Base-by-base conservation (phyloP, 2,113 vertebrate species). In the Uria aalge region DNA sequence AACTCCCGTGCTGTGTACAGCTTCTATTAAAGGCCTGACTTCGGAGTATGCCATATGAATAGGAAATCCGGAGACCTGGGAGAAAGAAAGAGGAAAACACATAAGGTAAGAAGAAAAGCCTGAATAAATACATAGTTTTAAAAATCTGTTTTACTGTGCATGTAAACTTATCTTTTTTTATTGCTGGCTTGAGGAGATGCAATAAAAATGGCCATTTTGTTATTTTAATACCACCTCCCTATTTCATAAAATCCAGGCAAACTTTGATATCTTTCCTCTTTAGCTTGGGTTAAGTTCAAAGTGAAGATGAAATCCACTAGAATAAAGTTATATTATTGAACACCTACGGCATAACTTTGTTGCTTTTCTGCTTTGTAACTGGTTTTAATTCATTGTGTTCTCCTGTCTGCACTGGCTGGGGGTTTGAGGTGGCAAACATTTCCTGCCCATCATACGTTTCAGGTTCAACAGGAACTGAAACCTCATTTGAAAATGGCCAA, bases 41-140 rank as follows among this genome's bases (percentile, higher is more conserved):
- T 99, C 99, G 18, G 99, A 99, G 94, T 99, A 99, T 1, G 99
- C 97, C 97, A 99, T 98, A 41, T 99, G 99, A 72, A 99, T 98
- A 18, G 99, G 99, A 97, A 99, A 99, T 73, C 99, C 99, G 21
- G 99, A 99, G 92, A 99, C 99, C 99, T 99, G 87, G 15, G 69
- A 77, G 19, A 85, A 68, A 69, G 27, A 63, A 24, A 43, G n/a
- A 56, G 2, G 9, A 62, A 76, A 34, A 83, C 50, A 72, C 1
- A 3, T 50, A 5, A 79, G 38, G 40, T 87, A 79, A 88, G 38
- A 69, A 88, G 26, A 82, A 60, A 69, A 83, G 21, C 6, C 4
- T 52, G 30, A 85, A 83, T 64, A 82, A 72, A 87, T 45, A 34
- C 11, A 16, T 5, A 19, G 13, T 47, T 77, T 36, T 7, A 53